Percentiles rank a stretch among this genome's conserved stretches.
phyloP scores from a whole-genome alignment of 2,888 invertebrate genomes.

The Cabera pusaria region DNA sequence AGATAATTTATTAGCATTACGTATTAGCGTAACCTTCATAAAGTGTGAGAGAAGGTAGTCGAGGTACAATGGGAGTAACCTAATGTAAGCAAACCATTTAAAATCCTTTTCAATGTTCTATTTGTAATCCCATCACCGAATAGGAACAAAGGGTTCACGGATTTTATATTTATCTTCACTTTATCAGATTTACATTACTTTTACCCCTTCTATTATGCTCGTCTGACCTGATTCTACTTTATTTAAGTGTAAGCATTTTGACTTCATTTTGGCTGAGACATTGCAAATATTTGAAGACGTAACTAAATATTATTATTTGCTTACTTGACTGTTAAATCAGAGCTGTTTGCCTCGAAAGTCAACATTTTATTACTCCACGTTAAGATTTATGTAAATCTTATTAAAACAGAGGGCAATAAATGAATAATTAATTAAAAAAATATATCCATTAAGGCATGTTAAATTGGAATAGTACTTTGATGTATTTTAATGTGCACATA shows the following conservation, averaged over 20 bases:
- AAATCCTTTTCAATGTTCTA: constrained; percentile 23
- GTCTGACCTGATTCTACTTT: constrained; percentile 16
- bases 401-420: too few species aligned
- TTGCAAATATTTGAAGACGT: constrained; percentile 4
- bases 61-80: constrained; percentile 18
- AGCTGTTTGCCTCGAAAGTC: background rate
- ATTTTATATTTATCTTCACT: constrained; percentile 26
- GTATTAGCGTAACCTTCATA: constrained; percentile 22
- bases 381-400: background rate
- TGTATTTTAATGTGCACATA: too few species aligned
- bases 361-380: background rate
- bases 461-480: too few species aligned
- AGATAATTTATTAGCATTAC: constrained; percentile 9
- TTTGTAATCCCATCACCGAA: constrained; percentile 26
- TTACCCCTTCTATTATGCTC: constrained; percentile 17
- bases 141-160: constrained; percentile 25
- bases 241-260: constrained; percentile 10
- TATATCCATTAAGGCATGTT: too few species aligned
- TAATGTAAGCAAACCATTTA: constrained; percentile 25
- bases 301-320: constrained; percentile 9
- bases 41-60: constrained; percentile 18
- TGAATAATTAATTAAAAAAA: too few species aligned
- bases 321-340: constrained; percentile 3
- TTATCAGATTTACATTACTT: constrained; percentile 29
- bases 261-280: constrained; percentile 10